Base-by-base conservation (phyloP, 2,797 vertebrate genomes). In the Chloroceryle inda region DNA sequence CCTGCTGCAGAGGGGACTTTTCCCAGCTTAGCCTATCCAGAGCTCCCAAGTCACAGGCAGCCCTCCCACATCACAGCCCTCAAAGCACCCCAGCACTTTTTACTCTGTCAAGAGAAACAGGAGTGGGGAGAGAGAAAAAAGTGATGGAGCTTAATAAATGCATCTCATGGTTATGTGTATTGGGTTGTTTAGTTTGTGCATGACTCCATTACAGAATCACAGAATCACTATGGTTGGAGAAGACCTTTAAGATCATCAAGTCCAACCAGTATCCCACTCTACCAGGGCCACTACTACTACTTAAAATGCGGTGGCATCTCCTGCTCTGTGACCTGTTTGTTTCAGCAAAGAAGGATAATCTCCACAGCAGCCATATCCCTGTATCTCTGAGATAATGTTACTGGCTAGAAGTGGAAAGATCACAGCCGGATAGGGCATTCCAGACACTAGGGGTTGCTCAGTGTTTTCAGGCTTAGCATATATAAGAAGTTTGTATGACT, bases 1-100 rank as follows among this genome's bases (percentile, higher is more conserved):
- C n/a, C 29, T 0, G 0, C 15, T 10, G 26, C 22, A 11, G 1
- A 10, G 2, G 2, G 0, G 5, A 35, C 13, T 42, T 59, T 21
- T 33, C 11, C 31, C 55, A 40, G 23, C 22, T 38, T 42, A 50
- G 33, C 37, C 42, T 56, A 66, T 18, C 20, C 40, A 53, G 24
- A 12, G 6, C 16, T 55, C 35, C 26, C 29, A 73, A 35, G 20
- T 22, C 24, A n/a, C 52, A 68, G 9, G 19, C 9, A 35, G 1
- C 22, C 29, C 10, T 56, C 20, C 29, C 27, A 42, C 6, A 1
- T 11, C 13, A 8, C 1, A 24, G 2, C 2, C 6, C 9, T 83
- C n/a, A 78, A 58, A 78, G 22, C 15, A 47, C 17, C 24, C 58
- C 40, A 44, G 26, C 50, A 55, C 26, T 4, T 80, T 85, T 68